A percentile compares a stretch with the other conserved stretches of the same genome.
phyloP scores from a whole-genome alignment of 2,797 vertebrate genomes.

The Triplophysa yarkandensis region DNA sequence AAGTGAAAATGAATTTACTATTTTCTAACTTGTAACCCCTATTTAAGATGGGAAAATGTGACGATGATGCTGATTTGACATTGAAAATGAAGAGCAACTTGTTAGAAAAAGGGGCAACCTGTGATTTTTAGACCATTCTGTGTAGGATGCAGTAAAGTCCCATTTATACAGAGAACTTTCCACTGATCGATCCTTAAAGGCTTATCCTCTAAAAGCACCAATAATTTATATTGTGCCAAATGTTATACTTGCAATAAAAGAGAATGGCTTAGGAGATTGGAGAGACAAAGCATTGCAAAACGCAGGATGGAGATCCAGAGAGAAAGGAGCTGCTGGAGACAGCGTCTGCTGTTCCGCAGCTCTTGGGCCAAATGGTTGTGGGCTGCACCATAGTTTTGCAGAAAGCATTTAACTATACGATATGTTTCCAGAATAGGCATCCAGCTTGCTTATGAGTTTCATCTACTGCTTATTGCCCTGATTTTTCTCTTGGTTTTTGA shows the following conservation, averaged over 20 bases:
- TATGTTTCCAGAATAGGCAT: slow-evolving; percentile 64
- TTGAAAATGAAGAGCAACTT: slow-evolving; percentile 72
- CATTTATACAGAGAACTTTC: slow-evolving; percentile 82
- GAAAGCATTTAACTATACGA: slow-evolving; percentile 79
- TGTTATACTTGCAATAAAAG: slow-evolving; percentile 86
- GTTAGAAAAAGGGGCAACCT: slow-evolving; percentile 72
- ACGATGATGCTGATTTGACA: slow-evolving; percentile 74
- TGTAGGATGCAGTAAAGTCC: slow-evolving; percentile 76
- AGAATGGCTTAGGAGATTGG: slow-evolving; percentile 68
- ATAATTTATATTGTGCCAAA: slow-evolving; percentile 88
- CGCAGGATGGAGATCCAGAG: slow-evolving; percentile 36
- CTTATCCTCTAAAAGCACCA: slow-evolving; percentile 75
- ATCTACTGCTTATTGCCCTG: slow-evolving; percentile 66
- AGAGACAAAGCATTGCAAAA: slow-evolving; percentile 59
- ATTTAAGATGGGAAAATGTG: slow-evolving; percentile 80
- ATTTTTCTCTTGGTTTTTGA: slow-evolving; percentile 65
- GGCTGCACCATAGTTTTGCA: slow-evolving; percentile 78
- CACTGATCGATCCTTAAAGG: slow-evolving; percentile 76
- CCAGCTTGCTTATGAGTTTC: slow-evolving; percentile 67
- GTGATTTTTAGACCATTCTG: slow-evolving; percentile 79
- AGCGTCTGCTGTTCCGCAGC: slow-evolving; percentile 80
- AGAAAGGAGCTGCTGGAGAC: slow-evolving; percentile 62
- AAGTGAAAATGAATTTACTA: slow-evolving; percentile 84
- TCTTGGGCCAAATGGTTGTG: slow-evolving; percentile 81
- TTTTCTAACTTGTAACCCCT: slow-evolving; percentile 95